phyloP scores from a whole-genome alignment of 30 jellyfish, hydroid and myxozoan species.

The Hydractinia echinata region DNA sequence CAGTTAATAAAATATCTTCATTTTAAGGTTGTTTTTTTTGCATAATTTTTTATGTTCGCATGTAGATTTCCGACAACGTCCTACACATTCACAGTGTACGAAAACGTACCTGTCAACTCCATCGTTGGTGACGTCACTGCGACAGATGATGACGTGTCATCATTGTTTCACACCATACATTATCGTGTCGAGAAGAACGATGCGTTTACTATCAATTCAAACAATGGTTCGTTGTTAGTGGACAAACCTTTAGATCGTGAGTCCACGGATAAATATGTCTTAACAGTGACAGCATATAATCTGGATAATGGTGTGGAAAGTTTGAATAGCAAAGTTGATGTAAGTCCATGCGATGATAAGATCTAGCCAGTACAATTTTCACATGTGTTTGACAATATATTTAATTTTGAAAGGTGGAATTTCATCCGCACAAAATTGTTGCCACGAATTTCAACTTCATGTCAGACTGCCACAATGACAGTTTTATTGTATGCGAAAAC shows the following conservation, averaged over 20 bases:
- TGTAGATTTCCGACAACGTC: neutral
- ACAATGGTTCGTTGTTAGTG: neutral
- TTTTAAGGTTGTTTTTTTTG: too few species aligned
- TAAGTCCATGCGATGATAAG: too few species aligned
- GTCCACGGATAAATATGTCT: neutral
- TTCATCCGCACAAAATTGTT: too few species aligned
- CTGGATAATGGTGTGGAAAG: neutral
- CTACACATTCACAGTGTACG: neutral
- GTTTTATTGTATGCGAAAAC: too few species aligned
- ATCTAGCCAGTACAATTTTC: too few species aligned
- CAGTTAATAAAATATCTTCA: too few species aligned
- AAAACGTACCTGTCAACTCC: neutral
- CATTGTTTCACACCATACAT: neutral
- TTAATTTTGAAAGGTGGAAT: too few species aligned
- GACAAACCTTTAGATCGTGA: conserved; percentile 9
- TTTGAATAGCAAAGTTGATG: too few species aligned
- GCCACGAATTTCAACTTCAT: too few species aligned
- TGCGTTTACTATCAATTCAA: neutral
- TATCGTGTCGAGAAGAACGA: neutral
- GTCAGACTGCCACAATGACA: too few species aligned
- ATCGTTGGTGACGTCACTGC: neutral
- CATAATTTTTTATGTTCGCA: too few species aligned
- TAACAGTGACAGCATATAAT: conserved; percentile 3
- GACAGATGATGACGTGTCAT: conserved; percentile 2
- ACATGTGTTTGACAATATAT: too few species aligned